Evolutionary conservation across 2,113 vertebrate genomes (phyloP).

Genomic region (Leptocoma aspasia): DNA sequence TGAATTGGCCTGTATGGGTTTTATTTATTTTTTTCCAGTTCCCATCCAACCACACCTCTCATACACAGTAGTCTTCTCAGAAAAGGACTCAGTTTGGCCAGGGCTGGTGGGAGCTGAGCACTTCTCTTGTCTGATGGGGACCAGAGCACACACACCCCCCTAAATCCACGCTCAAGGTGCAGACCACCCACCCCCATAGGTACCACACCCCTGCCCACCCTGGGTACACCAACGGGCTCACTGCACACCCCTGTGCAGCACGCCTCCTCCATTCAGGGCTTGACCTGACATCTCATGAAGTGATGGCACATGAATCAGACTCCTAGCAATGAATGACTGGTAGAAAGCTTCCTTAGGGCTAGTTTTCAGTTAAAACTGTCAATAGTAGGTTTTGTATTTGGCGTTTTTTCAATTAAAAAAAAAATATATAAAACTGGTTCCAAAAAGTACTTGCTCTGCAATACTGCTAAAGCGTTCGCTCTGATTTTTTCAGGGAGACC

Average conservation of each 20-base stretch:
- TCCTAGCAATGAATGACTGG: conserved; percentile 42
- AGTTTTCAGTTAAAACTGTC: not conserved
- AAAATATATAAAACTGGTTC: not conserved
- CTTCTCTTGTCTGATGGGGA: not conserved
- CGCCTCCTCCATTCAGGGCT: not conserved
- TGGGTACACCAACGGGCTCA: rapidly evolving
- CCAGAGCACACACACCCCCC: rapidly evolving
- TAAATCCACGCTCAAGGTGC: not conserved
- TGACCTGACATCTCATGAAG: not conserved
- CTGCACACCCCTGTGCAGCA: rapidly evolving
- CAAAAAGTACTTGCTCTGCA: not conserved
- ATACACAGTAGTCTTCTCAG: not conserved
- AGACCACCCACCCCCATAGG: not conserved
- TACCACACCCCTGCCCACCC: not conserved
- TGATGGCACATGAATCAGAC: conserved; percentile 21
- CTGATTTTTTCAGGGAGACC: not conserved
- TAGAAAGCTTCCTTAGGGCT: conserved; percentile 16
- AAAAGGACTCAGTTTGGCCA: not conserved
- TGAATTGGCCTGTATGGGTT: not conserved
- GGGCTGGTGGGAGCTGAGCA: not conserved
- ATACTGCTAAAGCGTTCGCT: not conserved
- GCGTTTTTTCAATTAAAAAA: not conserved
- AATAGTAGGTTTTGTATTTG: not conserved
- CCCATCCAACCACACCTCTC: not conserved
- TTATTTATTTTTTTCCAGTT: not conserved